These are phyloP conservation scores for Ptiloglossa arizonensis DNA, from an alignment of 1,140 invertebrate species.

Conservation along the genomic window DNA sequence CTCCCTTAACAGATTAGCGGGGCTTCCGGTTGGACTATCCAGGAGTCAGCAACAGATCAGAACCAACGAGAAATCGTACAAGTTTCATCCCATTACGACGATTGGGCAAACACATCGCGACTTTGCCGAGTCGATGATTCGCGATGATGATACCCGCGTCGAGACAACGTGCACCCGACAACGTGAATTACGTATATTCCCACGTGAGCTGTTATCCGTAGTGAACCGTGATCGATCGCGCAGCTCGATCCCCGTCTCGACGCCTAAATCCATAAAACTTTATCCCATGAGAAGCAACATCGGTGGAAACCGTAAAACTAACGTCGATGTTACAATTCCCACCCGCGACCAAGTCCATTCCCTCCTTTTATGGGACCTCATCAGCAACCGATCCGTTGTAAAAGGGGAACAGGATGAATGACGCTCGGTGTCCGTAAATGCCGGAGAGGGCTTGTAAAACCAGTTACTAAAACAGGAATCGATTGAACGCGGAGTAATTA, in stretches of 20 bases:
- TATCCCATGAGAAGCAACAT: constrained; percentile 6
- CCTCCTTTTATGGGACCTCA: constrained; percentile 30
- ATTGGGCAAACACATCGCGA: background rate
- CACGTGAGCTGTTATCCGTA: background rate
- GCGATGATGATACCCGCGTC: background rate
- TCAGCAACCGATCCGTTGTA: constrained; percentile 24
- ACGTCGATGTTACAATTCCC: constrained; percentile 15
- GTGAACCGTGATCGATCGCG: constrained; percentile 1
- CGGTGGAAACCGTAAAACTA: constrained; percentile 22
- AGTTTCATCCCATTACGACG: constrained; percentile 35
- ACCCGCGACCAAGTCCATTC: constrained; percentile 31
- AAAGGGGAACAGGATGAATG: background rate
- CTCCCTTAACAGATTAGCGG: constrained; percentile 19
- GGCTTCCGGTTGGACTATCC: constrained; percentile 21
- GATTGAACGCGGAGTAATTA: constrained; percentile 14
- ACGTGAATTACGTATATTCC: no score
- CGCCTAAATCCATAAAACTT: constrained; percentile 40
- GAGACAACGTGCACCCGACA: no score
- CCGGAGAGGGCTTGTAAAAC: background rate
- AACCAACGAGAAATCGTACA: constrained; percentile 23
- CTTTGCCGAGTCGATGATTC: background rate
- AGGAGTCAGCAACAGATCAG: constrained; percentile 18
- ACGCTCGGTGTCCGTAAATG: background rate
- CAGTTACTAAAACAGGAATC: constrained; percentile 5
- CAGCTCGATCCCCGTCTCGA: background rate